These are phyloP conservation scores for Formica exsecta DNA, from an alignment of 1,140 invertebrate genomes.

Conservation along the genomic window DNA sequence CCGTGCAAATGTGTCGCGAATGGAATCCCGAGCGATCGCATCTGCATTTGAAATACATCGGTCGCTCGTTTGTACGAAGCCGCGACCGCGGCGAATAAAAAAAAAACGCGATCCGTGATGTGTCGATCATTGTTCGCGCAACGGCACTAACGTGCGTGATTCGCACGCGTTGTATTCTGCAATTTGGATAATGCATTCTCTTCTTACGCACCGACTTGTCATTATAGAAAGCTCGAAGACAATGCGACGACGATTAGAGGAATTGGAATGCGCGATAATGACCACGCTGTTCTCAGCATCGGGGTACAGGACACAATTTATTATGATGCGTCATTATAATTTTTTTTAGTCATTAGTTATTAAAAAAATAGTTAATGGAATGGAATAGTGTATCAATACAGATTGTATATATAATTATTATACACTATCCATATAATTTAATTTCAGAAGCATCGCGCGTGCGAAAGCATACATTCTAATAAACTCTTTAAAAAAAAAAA, in stretches of 20 bases:
- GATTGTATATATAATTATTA: background rate
- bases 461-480: background rate
- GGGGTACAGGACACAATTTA: background rate
- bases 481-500: background rate
- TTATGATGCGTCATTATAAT: background rate
- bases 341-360: no score
- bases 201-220: slow-evolving; percentile 64
- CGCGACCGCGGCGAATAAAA: background rate
- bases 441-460: background rate
- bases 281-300: background rate
- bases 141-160: slow-evolving; percentile 21
- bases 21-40: slow-evolving; percentile 43
- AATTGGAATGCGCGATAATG: slow-evolving; percentile 55
- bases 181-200: slow-evolving; percentile 62
- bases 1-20: slow-evolving; percentile 57
- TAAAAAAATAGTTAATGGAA: no score
- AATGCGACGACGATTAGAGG: slow-evolving; percentile 54
- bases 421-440: background rate
- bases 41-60: slow-evolving; percentile 30
- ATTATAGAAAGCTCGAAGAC: slow-evolving; percentile 73
- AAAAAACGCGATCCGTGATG: background rate
- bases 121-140: slow-evolving; percentile 15
- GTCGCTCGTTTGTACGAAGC: slow-evolving; percentile 12
- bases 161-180: slow-evolving; percentile 38
- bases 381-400: no score